Evolutionary conservation across 2,113 vertebrate species (phyloP).

Genomic region (Laticauda laticaudata): DNA sequence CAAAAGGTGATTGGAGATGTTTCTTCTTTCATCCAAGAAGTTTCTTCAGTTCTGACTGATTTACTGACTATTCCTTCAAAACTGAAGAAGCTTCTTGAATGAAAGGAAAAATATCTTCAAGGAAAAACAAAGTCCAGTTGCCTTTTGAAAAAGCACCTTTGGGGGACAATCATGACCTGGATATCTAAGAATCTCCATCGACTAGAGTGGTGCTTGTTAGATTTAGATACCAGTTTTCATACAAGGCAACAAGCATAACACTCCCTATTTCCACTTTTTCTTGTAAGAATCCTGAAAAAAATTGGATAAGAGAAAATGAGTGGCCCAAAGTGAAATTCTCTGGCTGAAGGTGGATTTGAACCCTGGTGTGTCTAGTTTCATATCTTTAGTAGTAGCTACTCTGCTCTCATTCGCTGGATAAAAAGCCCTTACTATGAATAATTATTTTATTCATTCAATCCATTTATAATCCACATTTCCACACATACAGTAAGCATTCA

Average conservation of each 20-base stretch:
- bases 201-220: neutral
- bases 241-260: neutral
- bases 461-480: neutral
- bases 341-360: neutral
- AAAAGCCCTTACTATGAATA: neutral
- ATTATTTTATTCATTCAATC: neutral
- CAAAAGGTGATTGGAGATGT: neutral
- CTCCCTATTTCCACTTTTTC: neutral
- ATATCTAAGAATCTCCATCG: too few relatives aligned
- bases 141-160: neutral
- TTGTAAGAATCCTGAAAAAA: neutral
- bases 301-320: neutral
- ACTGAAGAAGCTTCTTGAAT: neutral
- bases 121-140: too few relatives aligned
- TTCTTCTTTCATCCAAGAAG: neutral
- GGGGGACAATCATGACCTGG: neutral
- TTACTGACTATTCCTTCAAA: neutral
- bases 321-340: neutral
- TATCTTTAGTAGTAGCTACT: neutral
- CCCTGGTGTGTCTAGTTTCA: neutral
- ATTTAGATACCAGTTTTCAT: neutral
- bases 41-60: neutral
- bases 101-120: neutral
- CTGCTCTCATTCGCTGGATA: neutral
- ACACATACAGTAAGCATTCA: neutral